These are phyloP conservation scores for Stomatorhinus ivindoensis DNA, from an alignment of 2,113 vertebrate species.

Conservation along the genomic window DNA sequence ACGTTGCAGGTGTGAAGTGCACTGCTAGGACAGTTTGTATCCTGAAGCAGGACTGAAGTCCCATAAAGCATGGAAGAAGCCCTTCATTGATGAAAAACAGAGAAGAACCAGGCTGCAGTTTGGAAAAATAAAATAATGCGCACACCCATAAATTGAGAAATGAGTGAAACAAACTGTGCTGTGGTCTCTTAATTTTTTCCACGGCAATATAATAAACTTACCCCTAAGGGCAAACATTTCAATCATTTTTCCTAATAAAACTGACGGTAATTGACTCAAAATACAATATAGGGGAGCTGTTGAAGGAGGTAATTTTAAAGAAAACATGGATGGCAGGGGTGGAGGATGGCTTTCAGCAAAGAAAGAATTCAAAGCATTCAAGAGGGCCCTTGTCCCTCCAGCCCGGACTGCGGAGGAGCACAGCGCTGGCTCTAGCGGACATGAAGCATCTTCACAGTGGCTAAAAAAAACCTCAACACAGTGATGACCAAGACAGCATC, in stretches of 20 bases:
- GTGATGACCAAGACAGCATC: background rate
- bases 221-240: background rate
- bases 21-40: no score
- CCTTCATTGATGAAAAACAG: no score
- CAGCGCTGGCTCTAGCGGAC: background rate
- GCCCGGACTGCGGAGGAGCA: background rate
- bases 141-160: no score
- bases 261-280: background rate
- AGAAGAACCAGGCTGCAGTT: no score
- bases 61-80: no score
- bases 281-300: background rate
- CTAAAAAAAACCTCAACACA: background rate
- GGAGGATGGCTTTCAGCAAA: background rate
- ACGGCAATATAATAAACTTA: background rate
- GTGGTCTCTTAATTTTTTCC: no score
- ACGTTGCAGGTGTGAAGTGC: no score
- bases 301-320: background rate
- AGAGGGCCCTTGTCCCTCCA: background rate
- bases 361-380: background rate
- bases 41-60: no score
- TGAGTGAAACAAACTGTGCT: no score
- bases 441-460: background rate
- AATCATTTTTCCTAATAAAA: background rate
- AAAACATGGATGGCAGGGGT: background rate
- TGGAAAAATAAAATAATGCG: no score